phyloP scores from a whole-genome alignment of 2,113 vertebrate species.

The Pollachius pollachius region DNA sequence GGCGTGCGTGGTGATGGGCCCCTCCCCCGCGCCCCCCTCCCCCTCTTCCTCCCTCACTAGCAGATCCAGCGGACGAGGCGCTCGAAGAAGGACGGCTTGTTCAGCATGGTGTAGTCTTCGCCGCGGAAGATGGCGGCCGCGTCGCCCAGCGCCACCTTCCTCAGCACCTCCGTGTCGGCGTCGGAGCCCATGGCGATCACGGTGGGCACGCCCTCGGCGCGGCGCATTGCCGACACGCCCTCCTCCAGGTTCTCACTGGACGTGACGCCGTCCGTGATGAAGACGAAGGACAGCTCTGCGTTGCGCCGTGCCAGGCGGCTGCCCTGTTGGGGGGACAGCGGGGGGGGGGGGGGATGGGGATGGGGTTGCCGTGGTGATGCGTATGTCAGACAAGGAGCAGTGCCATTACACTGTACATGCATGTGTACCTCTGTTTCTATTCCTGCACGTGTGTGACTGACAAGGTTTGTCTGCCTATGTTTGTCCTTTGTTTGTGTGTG shows the following conservation, averaged over 20 bases:
- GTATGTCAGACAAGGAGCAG: neutral
- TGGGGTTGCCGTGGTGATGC: neutral
- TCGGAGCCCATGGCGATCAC: slow-evolving; percentile 87
- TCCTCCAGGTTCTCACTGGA: slow-evolving; percentile 83
- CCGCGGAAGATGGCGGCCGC: slow-evolving; percentile 85
- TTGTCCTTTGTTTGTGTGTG: no score
- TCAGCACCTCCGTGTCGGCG: slow-evolving; percentile 82
- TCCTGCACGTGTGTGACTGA: no score
- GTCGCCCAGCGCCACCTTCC: slow-evolving; percentile 87
- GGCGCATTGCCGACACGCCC: slow-evolving; percentile 86
- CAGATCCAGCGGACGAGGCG: slow-evolving; percentile 87
- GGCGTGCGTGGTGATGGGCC: slow-evolving; percentile 3
- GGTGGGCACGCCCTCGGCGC: slow-evolving; percentile 83
- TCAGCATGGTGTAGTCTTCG: slow-evolving; percentile 80
- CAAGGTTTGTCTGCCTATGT: no score
- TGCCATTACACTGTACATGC: neutral
- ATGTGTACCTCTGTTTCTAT: no score
- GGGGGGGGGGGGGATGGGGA: slow-evolving; percentile 6
- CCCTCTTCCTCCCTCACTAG: slow-evolving; percentile 54
- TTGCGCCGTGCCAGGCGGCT: slow-evolving; percentile 68
- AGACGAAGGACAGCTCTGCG: slow-evolving; percentile 89
- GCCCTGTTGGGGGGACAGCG: neutral
- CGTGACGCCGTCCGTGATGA: slow-evolving; percentile 91
- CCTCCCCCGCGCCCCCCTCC: slow-evolving; percentile 6
- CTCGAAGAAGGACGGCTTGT: slow-evolving; percentile 84